phyloP scores from a whole-genome alignment of 2,113 vertebrate species.

The Chlamydotis undulata region DNA sequence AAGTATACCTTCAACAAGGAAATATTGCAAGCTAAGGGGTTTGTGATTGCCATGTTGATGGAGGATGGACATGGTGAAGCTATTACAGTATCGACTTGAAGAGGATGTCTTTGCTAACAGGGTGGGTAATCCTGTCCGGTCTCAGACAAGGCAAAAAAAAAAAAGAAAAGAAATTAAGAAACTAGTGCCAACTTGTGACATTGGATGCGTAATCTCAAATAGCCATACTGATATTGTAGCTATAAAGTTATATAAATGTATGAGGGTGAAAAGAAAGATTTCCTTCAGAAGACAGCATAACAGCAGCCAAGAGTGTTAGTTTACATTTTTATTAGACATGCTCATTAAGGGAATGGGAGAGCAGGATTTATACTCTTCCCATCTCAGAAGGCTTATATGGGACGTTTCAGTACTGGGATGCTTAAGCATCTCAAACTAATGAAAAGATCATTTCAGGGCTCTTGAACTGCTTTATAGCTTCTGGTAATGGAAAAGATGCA shows the following conservation, averaged over 20 bases:
- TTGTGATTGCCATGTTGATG: background rate
- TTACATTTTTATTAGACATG: conserved; percentile 59
- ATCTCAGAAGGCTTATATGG: conserved; percentile 33
- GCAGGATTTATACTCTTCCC: conserved; percentile 24
- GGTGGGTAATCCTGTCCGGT: background rate
- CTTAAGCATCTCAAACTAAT: conserved; percentile 58
- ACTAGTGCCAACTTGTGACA: background rate
- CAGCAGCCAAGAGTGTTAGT: conserved; percentile 35
- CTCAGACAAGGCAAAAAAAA: background rate
- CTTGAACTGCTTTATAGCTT: conserved; percentile 57
- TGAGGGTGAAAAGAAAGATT: conserved; percentile 15
- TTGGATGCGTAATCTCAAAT: background rate
- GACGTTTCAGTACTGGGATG: conserved; percentile 31
- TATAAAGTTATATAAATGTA: conserved; percentile 39
- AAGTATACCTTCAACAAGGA: background rate
- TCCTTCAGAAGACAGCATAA: background rate
- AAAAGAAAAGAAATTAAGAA: background rate
- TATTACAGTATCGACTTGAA: background rate
- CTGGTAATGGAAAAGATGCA: conserved; percentile 23
- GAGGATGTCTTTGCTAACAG: background rate
- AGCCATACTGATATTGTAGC: background rate
- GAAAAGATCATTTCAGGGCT: conserved; percentile 59
- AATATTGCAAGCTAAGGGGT: background rate
- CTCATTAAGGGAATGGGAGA: conserved; percentile 42
- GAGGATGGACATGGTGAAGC: background rate